phyloP scores from a whole-genome alignment of 2,113 vertebrate species.

The Kryptolebias marmoratus region DNA sequence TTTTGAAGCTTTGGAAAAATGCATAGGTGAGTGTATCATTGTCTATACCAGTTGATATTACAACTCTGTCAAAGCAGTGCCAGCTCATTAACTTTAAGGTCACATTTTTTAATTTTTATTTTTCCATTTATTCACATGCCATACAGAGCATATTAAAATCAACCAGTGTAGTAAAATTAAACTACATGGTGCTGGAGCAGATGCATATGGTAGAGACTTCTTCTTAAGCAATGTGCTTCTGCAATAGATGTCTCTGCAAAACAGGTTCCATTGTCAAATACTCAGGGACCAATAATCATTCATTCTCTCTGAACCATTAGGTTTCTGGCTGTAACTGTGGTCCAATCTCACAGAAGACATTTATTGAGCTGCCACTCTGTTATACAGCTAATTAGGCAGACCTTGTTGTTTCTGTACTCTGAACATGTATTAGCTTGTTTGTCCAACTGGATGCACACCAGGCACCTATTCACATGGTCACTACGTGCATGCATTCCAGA shows the following conservation, averaged over 20 bases:
- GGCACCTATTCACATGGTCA: slow-evolving; percentile 50
- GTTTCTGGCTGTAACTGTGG: slow-evolving; percentile 61
- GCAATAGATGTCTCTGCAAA: slow-evolving; percentile 40
- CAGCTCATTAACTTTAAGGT: too few species aligned
- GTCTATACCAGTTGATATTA: too few species aligned
- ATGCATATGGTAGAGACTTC: slow-evolving; percentile 13
- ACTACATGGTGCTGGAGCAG: neutral
- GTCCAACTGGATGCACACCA: slow-evolving; percentile 57
- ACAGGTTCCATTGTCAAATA: slow-evolving; percentile 62
- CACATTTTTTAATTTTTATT: too few species aligned
- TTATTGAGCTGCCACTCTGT: slow-evolving; percentile 73
- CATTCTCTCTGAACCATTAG: slow-evolving; percentile 75
- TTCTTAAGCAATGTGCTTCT: slow-evolving; percentile 15
- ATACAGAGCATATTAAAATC: neutral
- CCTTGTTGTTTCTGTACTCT: slow-evolving; percentile 62
- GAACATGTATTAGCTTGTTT: slow-evolving; percentile 69
- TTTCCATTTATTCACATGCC: neutral
- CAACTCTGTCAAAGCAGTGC: too few species aligned
- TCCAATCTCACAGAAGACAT: slow-evolving; percentile 60
- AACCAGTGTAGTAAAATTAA: slow-evolving; percentile 9
- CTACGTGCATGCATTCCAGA: slow-evolving; percentile 26
- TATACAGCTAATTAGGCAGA: slow-evolving; percentile 73
- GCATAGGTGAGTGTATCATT: too few species aligned
- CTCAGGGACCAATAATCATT: slow-evolving; percentile 64
- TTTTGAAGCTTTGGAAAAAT: too few species aligned